A percentile compares a stretch with the other conserved stretches of the same genome.
phyloP scores from a whole-genome alignment of 30 jellyfish, hydroid and myxozoan genomes.

The Aurelia coerulea region DNA sequence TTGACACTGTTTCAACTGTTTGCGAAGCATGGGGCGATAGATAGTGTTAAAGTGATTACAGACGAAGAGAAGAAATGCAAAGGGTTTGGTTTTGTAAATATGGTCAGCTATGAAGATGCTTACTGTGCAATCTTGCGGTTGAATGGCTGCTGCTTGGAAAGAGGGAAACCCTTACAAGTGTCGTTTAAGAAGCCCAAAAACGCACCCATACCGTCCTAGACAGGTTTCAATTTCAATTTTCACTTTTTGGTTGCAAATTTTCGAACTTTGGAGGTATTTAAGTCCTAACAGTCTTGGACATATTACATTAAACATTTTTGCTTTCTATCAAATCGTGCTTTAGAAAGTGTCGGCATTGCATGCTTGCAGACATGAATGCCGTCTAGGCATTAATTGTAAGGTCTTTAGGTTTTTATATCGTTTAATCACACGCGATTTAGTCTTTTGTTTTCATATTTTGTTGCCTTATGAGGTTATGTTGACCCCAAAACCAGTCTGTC shows the following conservation, averaged over 20 bases:
- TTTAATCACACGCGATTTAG: conserved; percentile 43
- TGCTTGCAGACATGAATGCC: conserved; percentile 43
- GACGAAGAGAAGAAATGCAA: conserved; percentile 98
- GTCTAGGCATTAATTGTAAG: conserved; percentile 32
- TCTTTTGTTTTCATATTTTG: conserved; percentile 34
- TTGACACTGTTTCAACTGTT: conserved; percentile 91
- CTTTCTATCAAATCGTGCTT: conserved; percentile 14
- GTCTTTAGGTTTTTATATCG: conserved; percentile 33
- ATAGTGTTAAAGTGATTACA: conserved; percentile 95
- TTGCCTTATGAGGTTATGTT: conserved; percentile 47
- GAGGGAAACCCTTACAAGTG: conserved; percentile 99
- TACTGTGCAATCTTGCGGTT: conserved; percentile 83
- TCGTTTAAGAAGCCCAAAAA: conserved; percentile 96
- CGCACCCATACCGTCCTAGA: conserved; percentile 54
- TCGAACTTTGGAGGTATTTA: neutral
- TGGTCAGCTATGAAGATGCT: conserved; percentile 95
- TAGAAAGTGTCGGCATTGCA: conserved; percentile 14
- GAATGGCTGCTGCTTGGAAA: conserved; percentile 92
- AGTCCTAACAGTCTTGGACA: conserved; percentile 9
- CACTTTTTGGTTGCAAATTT: neutral
- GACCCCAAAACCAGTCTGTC: conserved; percentile 40
- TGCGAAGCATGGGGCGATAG: conserved; percentile 97
- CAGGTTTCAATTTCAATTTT: conserved; percentile 45
- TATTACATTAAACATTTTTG: neutral
- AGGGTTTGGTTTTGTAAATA: conserved; percentile 97